Evolutionary conservation across 2,797 vertebrate species (phyloP).

Genomic region (Chelon labrosus): DNA sequence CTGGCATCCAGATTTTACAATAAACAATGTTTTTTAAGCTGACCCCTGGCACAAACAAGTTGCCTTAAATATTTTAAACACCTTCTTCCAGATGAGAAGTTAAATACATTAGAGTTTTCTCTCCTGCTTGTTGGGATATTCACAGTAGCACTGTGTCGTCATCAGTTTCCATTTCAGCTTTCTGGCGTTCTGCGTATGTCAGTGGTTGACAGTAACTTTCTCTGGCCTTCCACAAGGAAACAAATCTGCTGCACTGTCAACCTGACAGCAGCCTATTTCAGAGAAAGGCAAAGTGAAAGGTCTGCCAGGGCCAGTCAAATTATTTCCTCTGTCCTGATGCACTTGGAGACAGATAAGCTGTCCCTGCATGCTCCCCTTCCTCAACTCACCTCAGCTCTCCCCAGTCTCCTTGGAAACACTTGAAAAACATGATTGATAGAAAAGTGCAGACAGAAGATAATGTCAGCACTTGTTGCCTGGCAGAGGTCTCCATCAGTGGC

Average conservation of each 20-base stretch:
- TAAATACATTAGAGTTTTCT: not conserved
- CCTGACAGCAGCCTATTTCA: slow-evolving; percentile 60
- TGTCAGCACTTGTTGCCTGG: slow-evolving; percentile 74
- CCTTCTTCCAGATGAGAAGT: not conserved
- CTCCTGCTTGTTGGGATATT: not conserved
- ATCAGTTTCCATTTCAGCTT: slow-evolving; percentile 29
- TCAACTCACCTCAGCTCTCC: slow-evolving; percentile 62
- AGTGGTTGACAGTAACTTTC: slow-evolving; percentile 40
- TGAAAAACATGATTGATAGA: slow-evolving; percentile 72
- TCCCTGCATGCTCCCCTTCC: slow-evolving; percentile 49
- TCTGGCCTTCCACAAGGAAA: slow-evolving; percentile 34
- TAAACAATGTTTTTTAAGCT: slow-evolving; percentile 1
- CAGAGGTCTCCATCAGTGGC: slow-evolving; percentile 65
- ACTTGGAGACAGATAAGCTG: slow-evolving; percentile 73
- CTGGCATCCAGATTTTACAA: not conserved
- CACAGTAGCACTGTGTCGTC: slow-evolving; percentile 16
- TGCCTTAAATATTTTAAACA: slow-evolving; percentile 1
- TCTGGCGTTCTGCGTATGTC: slow-evolving; percentile 4
- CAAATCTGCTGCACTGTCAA: slow-evolving; percentile 56
- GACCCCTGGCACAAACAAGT: not conserved
- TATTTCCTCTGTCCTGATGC: slow-evolving; percentile 67
- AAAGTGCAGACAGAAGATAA: slow-evolving; percentile 64
- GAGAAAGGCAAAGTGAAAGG: slow-evolving; percentile 69
- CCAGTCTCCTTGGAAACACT: slow-evolving; percentile 54
- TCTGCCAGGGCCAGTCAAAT: slow-evolving; percentile 75